A percentile compares a stretch with the other conserved stretches of the same genome.
phyloP scores from a whole-genome alignment of 2,888 invertebrate genomes.

The Amiota mariae region DNA sequence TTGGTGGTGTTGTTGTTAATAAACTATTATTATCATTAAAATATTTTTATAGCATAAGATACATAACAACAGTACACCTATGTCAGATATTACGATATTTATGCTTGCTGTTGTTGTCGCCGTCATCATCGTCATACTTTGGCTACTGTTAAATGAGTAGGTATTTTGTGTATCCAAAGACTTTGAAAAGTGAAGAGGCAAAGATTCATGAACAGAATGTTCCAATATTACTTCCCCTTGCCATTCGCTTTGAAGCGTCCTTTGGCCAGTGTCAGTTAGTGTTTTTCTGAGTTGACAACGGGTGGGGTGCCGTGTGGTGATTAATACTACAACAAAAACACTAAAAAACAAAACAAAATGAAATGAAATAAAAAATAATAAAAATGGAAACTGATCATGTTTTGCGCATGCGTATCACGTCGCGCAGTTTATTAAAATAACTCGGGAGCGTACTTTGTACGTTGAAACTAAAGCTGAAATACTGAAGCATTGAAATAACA shows the following conservation, averaged over 20 bases:
- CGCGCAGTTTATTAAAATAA: slow-evolving; percentile 74
- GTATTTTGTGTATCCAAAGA: slow-evolving; percentile 51
- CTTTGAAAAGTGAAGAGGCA: too few relatives aligned
- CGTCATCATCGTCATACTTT: slow-evolving; percentile 25
- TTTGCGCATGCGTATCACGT: slow-evolving; percentile 72
- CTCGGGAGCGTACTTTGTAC: slow-evolving; percentile 53
- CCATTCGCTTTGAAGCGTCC: slow-evolving; percentile 2
- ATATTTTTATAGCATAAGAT: slow-evolving; percentile 56
- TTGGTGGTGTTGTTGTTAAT: slow-evolving; percentile 36
- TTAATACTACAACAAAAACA: too few relatives aligned
- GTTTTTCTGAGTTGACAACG: too few relatives aligned
- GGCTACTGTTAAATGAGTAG: slow-evolving; percentile 66
- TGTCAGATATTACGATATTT: slow-evolving; percentile 18
- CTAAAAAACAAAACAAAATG: neutral
- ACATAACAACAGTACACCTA: slow-evolving; percentile 2
- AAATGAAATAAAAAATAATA: slow-evolving; percentile 52
- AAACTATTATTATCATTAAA: slow-evolving; percentile 63
- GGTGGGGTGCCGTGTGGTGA: too few relatives aligned
- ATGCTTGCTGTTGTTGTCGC: slow-evolving; percentile 16
- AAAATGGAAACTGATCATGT: slow-evolving; percentile 66
- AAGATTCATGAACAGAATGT: neutral
- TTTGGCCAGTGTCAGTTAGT: neutral
- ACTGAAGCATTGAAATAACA: neutral
- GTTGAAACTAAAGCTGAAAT: slow-evolving; percentile 11
- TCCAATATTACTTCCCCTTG: neutral